Conservation (phyloP, 2,888 invertebrate genomes). For the Hyposoter dolosus region DNA sequence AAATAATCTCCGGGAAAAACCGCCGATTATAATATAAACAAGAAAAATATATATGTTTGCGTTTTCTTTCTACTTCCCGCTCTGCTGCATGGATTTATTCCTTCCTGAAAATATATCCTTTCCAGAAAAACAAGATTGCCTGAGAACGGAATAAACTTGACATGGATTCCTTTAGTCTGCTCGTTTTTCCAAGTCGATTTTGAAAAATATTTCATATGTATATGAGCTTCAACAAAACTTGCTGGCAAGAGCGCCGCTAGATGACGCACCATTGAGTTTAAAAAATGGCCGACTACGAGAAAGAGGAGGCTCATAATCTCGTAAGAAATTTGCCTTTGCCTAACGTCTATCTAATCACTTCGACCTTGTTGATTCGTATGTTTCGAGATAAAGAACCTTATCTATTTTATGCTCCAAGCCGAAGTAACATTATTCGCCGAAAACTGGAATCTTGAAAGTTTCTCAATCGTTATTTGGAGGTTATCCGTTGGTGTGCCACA, state of each 20-base stretch:
- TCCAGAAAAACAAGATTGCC: too few species aligned
- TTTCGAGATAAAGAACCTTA: constrained; percentile 65
- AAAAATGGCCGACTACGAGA: constrained; percentile 91
- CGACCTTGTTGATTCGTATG: constrained; percentile 65
- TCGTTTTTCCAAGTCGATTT: neutral
- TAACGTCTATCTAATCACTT: constrained; percentile 83
- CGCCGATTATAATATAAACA: neutral
- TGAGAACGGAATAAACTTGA: neutral
- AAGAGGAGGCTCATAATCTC: constrained; percentile 92
- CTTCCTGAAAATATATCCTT: neutral
- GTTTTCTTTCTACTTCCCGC: neutral
- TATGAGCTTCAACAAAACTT: neutral
- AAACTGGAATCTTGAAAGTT: constrained; percentile 26
- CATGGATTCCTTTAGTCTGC: neutral
- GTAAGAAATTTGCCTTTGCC: constrained; percentile 85
- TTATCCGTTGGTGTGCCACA: constrained; percentile 38
- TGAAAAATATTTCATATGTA: neutral
- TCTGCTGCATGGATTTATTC: neutral
- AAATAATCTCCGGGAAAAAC: neutral
- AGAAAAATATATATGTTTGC: neutral
- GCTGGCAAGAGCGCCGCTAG: constrained; percentile 15
- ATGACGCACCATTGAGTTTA: constrained; percentile 36
- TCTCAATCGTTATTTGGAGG: constrained; percentile 46
- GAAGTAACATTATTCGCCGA: constrained; percentile 43
- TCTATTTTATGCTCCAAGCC: constrained; percentile 45